phyloP scores from a whole-genome alignment of 2,797 vertebrate genomes.

The Silurus lanzhouensis region DNA sequence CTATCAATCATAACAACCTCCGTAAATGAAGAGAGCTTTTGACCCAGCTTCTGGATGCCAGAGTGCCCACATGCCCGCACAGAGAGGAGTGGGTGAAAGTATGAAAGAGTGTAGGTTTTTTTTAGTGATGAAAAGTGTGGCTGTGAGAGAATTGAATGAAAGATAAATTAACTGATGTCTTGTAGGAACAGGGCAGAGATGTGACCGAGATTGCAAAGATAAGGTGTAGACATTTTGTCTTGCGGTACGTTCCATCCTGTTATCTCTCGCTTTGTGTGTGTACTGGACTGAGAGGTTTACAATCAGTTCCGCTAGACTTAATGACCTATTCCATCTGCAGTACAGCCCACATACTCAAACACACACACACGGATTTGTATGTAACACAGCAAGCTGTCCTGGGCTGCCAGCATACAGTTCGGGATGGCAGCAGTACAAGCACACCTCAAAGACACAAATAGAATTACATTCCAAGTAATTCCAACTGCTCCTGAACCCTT shows the following conservation, averaged over 20 bases:
- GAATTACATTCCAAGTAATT: background rate
- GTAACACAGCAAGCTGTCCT: slow-evolving; percentile 36
- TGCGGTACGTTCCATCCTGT: slow-evolving; percentile 14
- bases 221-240: slow-evolving; percentile 35
- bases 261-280: slow-evolving; percentile 26
- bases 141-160: slow-evolving; percentile 18
- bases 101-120: background rate
- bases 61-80: background rate
- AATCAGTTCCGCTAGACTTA: slow-evolving; percentile 53
- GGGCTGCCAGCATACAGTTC: slow-evolving; percentile 13
- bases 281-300: slow-evolving; percentile 21
- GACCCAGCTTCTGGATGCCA: slow-evolving; percentile 16
- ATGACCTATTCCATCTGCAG: slow-evolving; percentile 49
- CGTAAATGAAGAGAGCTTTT: slow-evolving; percentile 6
- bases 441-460: background rate
- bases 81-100: background rate
- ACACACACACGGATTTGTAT: slow-evolving; percentile 25
- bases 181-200: slow-evolving; percentile 34
- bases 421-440: slow-evolving; percentile 22
- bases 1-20: background rate
- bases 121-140: slow-evolving; percentile 19
- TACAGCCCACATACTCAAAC: slow-evolving; percentile 35
- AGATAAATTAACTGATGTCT: slow-evolving; percentile 45
- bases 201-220: slow-evolving; percentile 35
- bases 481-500: no score